Conservation (phyloP, 2,797 vertebrate species). For the Kryptopterus vitreolus region DNA sequence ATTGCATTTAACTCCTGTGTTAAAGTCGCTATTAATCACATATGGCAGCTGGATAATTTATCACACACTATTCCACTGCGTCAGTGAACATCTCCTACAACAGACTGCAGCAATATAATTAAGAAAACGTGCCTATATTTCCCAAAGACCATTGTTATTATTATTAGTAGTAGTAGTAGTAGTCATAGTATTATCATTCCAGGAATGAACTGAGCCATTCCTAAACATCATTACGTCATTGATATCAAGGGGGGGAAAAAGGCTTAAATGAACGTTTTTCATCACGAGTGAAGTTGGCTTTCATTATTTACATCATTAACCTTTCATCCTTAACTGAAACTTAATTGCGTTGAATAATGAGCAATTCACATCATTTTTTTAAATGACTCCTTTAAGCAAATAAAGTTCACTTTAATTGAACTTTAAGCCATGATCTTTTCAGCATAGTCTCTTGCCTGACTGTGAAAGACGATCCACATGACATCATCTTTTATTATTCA, state of each 20-base stretch:
- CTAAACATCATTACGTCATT: background rate
- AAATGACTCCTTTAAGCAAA: background rate
- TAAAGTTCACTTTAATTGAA: background rate
- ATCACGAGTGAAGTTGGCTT: conserved; percentile 6
- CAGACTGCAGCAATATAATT: conserved; percentile 53
- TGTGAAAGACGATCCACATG: background rate
- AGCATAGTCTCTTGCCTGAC: background rate
- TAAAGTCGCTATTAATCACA: conserved; percentile 70
- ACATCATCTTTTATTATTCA: background rate
- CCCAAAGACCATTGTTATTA: conserved; percentile 16
- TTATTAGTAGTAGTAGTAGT: conserved; percentile 1
- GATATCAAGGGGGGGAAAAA: background rate
- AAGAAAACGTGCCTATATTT: conserved; percentile 23
- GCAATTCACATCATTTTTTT: background rate
- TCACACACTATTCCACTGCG: conserved; percentile 43
- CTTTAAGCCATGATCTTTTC: background rate
- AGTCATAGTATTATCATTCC: too few relatives aligned
- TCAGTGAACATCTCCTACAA: conserved; percentile 59
- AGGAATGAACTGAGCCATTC: conserved; percentile 5
- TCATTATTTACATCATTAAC: conserved; percentile 5
- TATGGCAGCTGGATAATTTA: conserved; percentile 62
- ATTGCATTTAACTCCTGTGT: conserved; percentile 69
- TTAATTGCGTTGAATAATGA: background rate
- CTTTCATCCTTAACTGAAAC: conserved; percentile 9
- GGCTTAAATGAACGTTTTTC: conserved; percentile 7